Evolutionary conservation across 37 sponge, comb jelly and placozoan genomes (phyloP).

Genomic region (Diacarnus erythraeanus): DNA sequence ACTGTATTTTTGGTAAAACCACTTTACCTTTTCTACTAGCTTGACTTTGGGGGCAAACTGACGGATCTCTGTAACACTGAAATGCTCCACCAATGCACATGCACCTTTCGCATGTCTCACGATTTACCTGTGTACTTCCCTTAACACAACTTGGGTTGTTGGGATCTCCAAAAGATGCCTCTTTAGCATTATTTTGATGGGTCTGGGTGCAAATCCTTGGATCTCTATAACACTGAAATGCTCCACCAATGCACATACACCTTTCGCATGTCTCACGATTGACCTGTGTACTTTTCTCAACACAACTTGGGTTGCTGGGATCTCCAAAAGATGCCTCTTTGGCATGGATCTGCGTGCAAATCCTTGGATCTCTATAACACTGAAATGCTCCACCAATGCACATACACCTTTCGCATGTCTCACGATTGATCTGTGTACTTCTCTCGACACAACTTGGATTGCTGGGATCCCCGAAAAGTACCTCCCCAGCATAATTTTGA

Average conservation of each 20-base stretch:
- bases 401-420: not conserved
- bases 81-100: not conserved
- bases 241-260: not conserved
- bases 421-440: not conserved
- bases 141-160: not conserved
- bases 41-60: not conserved
- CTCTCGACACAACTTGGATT: not conserved
- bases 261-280: not conserved
- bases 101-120: not conserved
- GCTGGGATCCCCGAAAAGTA: not conserved
- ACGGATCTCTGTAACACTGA: not conserved
- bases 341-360: too few relatives aligned
- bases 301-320: too few relatives aligned
- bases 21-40: too few relatives aligned
- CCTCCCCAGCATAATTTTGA: not conserved
- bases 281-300: not conserved
- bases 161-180: too few relatives aligned
- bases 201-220: not conserved
- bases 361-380: too few relatives aligned
- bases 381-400: not conserved
- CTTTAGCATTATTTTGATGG: too few relatives aligned
- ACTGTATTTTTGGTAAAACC: too few relatives aligned
- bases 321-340: too few relatives aligned
- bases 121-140: not conserved
- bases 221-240: not conserved